Evolutionary conservation across 2,797 vertebrate genomes (phyloP).

Genomic region (Petrocephalus sullivani): DNA sequence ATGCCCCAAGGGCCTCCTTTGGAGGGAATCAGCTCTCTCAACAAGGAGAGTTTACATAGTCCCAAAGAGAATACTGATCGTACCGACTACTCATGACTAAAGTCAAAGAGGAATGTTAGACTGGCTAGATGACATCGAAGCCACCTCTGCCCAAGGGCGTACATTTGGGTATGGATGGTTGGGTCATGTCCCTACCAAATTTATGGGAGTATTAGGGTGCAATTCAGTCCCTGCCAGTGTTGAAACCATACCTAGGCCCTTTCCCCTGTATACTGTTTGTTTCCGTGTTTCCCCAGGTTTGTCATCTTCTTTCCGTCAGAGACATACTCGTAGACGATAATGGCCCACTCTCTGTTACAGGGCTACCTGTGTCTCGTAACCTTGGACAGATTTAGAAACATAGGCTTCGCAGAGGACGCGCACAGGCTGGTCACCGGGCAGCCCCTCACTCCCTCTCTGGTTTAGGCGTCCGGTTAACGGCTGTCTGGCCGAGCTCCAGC

Average conservation of each 20-base stretch:
- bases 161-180: background rate
- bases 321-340: background rate
- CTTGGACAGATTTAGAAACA: conserved; percentile 42
- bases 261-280: background rate
- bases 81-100: background rate
- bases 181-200: background rate
- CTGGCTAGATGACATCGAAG: background rate
- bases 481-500: background rate
- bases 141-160: background rate
- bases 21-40: background rate
- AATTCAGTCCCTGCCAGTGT: background rate
- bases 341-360: conserved; percentile 39
- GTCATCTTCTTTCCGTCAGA: background rate
- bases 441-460: conserved; percentile 35
- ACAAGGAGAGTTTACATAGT: background rate
- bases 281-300: background rate
- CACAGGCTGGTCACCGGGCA: conserved; percentile 49
- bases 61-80: background rate
- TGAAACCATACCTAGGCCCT: background rate
- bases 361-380: conserved; percentile 50
- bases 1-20: background rate
- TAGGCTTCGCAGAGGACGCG: conserved; percentile 51
- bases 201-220: background rate
- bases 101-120: background rate
- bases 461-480: conserved; percentile 34